Evolutionary conservation across 2,113 vertebrate species (phyloP), one percentile per base, ranked within the genome.

Genomic region (Catharus minimus): DNA sequence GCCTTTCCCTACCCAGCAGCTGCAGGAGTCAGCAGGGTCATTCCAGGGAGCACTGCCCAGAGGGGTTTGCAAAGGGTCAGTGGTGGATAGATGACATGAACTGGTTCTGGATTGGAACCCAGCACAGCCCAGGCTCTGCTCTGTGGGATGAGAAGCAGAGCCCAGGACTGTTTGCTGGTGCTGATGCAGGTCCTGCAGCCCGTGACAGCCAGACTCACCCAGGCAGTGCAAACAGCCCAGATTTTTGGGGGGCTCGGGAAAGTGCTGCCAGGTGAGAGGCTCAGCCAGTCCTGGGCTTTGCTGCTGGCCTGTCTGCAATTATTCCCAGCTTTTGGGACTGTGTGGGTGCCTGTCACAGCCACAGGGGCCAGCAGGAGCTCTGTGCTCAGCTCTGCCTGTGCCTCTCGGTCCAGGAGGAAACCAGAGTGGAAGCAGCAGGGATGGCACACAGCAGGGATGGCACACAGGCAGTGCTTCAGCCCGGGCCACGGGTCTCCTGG

Each of bases 211-310:
- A 2, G 21, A 24, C 33, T 78, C 46, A 5, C 13, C 32, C 4
- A 0, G 1, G 76, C 47, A 47, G 17, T 5, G 5, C 50, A 49
- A 36, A 72, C 53, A 73, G n/a, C 21, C 6, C 0, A 0, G 10
- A 58, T 12, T 85, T 28, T 24, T 23, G 20, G 32, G 65, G 30
- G 9, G 7, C 11, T 33, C 16, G 43, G 38, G 43, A n/a, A 28
- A 36, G 16, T 36, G 55, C 58, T 11, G 13, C 32, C 38, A 24
- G 41, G 27, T 56, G 88, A 38, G 68, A 9, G 32, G 49, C 64
- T 64, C 21, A 47, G 49, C 76, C 66, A 50, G 46, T 53, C 41
- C 60, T 27, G 58, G n/a, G 23, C 56, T 82, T 64, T 91, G 52
- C 66, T 10, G 3, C 11, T 60, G 36, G 39, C 46, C 33, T 23